Conservation (phyloP, 2,888 invertebrate genomes). For the Fragum fragum region DNA sequence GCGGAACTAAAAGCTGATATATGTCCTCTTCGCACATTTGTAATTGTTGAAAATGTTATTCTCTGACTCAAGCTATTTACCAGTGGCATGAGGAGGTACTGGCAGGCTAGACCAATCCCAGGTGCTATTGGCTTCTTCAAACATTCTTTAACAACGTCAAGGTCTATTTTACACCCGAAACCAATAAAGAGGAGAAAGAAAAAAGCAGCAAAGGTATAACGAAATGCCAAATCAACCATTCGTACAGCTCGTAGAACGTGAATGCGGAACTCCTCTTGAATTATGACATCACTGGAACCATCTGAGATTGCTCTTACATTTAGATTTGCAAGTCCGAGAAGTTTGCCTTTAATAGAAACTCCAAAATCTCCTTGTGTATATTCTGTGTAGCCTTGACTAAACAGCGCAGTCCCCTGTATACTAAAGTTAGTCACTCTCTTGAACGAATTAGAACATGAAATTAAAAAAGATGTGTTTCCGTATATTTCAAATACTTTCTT, state of each 20-base stretch:
- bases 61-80: no score
- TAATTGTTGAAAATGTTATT: no score
- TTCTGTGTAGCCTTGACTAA: neutral
- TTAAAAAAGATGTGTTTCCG: neutral
- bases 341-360: neutral
- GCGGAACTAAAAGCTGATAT: no score
- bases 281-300: neutral
- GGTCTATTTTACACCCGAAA: slow-evolving; percentile 87
- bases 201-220: slow-evolving; percentile 80
- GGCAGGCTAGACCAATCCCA: slow-evolving; percentile 87
- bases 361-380: neutral
- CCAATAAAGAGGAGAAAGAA: slow-evolving; percentile 85
- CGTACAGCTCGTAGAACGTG: slow-evolving; percentile 59
- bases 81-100: slow-evolving; percentile 88
- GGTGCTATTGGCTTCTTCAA: slow-evolving; percentile 88
- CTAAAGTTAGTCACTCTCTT: neutral
- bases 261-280: slow-evolving; percentile 29
- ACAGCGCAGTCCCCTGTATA: neutral
- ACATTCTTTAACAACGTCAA: slow-evolving; percentile 85
- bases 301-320: neutral
- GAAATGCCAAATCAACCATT: slow-evolving; percentile 80
- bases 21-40: no score
- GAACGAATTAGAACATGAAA: neutral
- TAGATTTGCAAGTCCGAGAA: slow-evolving; percentile 7
- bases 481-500: neutral